phyloP scores from a whole-genome alignment of 2,888 invertebrate species.

The Plagodis dolabraria region DNA sequence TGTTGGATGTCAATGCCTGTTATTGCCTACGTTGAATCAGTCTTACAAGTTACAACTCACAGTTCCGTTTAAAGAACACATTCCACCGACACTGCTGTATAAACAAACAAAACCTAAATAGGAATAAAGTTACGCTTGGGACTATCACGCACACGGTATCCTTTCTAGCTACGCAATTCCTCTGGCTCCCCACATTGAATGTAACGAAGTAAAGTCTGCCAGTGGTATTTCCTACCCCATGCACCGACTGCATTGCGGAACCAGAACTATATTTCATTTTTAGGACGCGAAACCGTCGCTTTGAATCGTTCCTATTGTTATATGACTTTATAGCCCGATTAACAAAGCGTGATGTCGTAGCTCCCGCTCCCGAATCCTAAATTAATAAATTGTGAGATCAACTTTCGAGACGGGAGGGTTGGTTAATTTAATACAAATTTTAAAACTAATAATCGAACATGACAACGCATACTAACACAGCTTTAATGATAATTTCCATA shows the following conservation, averaged over 20 bases:
- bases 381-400: constrained; percentile 38
- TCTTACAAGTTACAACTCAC: constrained; percentile 2
- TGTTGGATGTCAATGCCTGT: constrained; percentile 4
- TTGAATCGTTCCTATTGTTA: constrained; percentile 70
- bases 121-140: constrained; percentile 32
- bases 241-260: constrained; percentile 83
- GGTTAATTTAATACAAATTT: constrained; percentile 34
- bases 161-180: constrained; percentile 27
- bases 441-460: constrained; percentile 27
- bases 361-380: constrained; percentile 43
- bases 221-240: constrained; percentile 60
- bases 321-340: constrained; percentile 67
- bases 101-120: constrained; percentile 39
- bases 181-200: constrained; percentile 10
- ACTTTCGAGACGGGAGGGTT: constrained; percentile 33
- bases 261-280: constrained; percentile 78
- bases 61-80: constrained; percentile 8
- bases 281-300: constrained; percentile 71
- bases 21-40: constrained; percentile 1
- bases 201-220: constrained; percentile 9
- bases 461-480: constrained; percentile 12
- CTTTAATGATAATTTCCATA: no score
- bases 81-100: constrained; percentile 25
- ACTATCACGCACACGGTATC: constrained; percentile 32
- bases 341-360: constrained; percentile 63